Base-by-base conservation (phyloP, 2,797 vertebrate species). In the Pantherophis alleghaniensis region DNA sequence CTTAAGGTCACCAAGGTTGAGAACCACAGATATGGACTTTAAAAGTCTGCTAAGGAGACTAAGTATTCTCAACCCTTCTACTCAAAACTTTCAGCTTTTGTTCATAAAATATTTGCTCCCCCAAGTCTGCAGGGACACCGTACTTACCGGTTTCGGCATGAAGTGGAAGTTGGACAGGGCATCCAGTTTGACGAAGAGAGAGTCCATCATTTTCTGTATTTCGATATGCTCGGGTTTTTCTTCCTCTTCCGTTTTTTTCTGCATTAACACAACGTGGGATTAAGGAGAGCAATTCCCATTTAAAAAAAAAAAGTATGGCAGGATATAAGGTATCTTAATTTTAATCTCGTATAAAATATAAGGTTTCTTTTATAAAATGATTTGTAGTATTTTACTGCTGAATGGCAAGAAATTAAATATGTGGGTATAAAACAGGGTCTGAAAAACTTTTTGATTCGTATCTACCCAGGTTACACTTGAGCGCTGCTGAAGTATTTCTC, bases 111-210 rank as follows among this genome's bases (percentile, higher is more conserved):
- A 28, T 16, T 47, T 12, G 1, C 28, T n/a, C 87, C 59, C 51
- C 51, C 18, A 0, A 22, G 0, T 14, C 60, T 7, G 56, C 2
- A 20, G 26, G 87, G 91, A 13, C 26, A 42, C 26, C 0, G 47
- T 53, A 98, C 98, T 98, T 97, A 99, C 99, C 22, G 99, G 99
- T 96, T 99, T 99, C 10, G 99, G 99, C 89, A 97, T 99, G 95
- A 99, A 99, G 96, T 99, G 99, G 96, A 99, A 99, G 97, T 99
- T 99, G 90, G 99, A 99, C n/a, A 99, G 98, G 0, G 99, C 99
- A 56, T 99, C 99, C 95, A 99, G 95, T 93, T 99, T 99, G 13
- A 99, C 95, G 97, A 99, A 99, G 20, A 99, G 98, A 0, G 98
- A 97, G 94, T 99, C 99, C 99, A 99, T 99, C 89, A 98, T 97